Evolutionary conservation across 2,888 invertebrate species (phyloP).

Genomic region (Zootermopsis nevadensis): DNA sequence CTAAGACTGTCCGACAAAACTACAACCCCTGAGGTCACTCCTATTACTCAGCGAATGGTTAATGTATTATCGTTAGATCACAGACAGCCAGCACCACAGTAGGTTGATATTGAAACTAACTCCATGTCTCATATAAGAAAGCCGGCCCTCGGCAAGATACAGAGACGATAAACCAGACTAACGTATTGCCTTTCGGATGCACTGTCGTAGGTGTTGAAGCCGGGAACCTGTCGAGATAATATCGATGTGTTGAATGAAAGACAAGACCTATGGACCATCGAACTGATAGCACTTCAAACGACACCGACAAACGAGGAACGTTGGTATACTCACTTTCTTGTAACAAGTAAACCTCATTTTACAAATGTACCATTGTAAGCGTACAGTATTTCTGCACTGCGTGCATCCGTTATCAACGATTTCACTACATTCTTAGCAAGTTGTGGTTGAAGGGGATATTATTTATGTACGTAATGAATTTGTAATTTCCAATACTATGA

Average conservation of each 20-base stretch:
- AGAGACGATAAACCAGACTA: neutral
- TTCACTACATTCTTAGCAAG: no score
- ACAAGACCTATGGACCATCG: neutral
- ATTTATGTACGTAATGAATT: no score
- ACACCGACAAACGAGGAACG: neutral
- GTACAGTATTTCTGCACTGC: no score
- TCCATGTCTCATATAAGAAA: neutral
- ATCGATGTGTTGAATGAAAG: neutral
- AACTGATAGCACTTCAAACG: neutral
- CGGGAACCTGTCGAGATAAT: neutral
- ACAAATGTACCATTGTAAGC: no score
- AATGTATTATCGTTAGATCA: neutral
- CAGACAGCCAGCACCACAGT: neutral
- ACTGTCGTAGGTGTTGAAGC: neutral
- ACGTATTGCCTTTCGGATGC: neutral
- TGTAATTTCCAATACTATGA: no score
- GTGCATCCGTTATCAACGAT: no score
- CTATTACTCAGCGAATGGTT: neutral
- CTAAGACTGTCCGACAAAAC: neutral
- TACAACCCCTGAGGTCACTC: neutral
- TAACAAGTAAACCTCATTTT: neutral
- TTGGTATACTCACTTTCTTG: neutral
- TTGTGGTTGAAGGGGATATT: no score
- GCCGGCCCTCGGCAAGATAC: neutral
- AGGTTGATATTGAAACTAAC: slow-evolving; percentile 8